Evolutionary conservation across 2,797 vertebrate genomes (phyloP).

Genomic region (Poecilia picta): DNA sequence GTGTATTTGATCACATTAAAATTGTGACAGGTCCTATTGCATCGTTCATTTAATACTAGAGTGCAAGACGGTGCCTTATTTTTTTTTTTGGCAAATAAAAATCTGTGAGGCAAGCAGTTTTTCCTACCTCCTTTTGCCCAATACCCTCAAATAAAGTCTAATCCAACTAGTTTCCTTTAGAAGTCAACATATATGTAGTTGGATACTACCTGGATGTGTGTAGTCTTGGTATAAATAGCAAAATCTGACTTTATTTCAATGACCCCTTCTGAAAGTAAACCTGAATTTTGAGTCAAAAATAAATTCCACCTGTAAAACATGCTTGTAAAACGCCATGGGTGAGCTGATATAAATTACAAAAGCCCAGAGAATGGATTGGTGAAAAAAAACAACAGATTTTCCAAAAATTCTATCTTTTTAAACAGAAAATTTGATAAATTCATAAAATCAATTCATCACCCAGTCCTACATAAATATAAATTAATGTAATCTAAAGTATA

Average conservation of each 20-base stretch:
- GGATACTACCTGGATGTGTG: not conserved
- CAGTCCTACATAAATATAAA: too few relatives aligned
- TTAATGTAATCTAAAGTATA: not conserved
- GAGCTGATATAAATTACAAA: too few relatives aligned
- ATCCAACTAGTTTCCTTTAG: not conserved
- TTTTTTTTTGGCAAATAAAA: not conserved
- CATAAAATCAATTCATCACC: too few relatives aligned
- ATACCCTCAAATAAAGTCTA: not conserved
- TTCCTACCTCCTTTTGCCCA: not conserved
- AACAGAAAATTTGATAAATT: too few relatives aligned
- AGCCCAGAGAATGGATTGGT: too few relatives aligned
- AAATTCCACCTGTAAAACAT: too few relatives aligned
- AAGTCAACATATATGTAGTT: not conserved
- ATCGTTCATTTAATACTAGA: not conserved
- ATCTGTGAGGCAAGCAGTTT: not conserved
- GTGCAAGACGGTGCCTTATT: not conserved
- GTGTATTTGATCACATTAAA: not conserved
- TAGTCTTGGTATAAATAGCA: not conserved
- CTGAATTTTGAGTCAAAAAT: too few relatives aligned
- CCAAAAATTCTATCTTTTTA: too few relatives aligned
- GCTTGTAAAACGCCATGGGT: too few relatives aligned
- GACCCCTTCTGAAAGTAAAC: too few relatives aligned
- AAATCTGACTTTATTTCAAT: not conserved
- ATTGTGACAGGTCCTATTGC: not conserved
- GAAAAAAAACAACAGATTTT: too few relatives aligned